Evolutionary conservation across 2,113 vertebrate genomes (phyloP), one percentile per base, ranked within the genome.

Genomic region (Dolichotis patagonum): DNA sequence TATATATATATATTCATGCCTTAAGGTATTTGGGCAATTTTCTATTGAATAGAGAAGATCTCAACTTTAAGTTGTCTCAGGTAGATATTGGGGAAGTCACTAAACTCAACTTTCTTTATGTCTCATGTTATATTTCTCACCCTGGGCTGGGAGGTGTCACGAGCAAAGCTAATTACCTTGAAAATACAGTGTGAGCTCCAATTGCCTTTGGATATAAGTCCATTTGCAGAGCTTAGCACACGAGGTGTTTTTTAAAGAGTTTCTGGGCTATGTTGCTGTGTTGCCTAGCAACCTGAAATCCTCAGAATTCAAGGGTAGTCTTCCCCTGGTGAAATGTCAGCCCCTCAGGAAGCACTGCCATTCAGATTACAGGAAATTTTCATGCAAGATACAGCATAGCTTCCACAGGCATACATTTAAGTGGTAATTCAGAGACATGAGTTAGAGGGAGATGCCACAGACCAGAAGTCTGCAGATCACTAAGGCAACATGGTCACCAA

Each of bases 201-300:
- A 38, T 75, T 52, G 28, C 43, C 80, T 65, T 88, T 88, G 38
- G 7, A 54, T 86, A 75, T 82, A 38, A 84, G 75, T 22, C 41
- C 56, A 91, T 84, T 84, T 81, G 22, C 93, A 49, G 62, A 94
- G 28, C 28, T 85, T 93, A 49, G 17, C 28, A 32, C 28, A 84
- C 65, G 88, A 56, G 84, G 19, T 63, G 38, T 58, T 67, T 88
- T 96, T 69, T 32, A 30, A 94, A 85, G 82, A 46, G 43, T 84
- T 67, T 95, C 38, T 94, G 35, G 41, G 77, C 56, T 95, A n/a
- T 35, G 75, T 87, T 84, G 7, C 20, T 94, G 28, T 5, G 81
- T 97, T 96, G 87, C 91, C 77, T 96, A 97, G 86, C 91, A 95
- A 93, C 91, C 35, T 82, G 62, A 96, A 89, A 71, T 96, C 75